phyloP scores from a whole-genome alignment of 92 coral and sea anemone species.

The Actinernus sp. region DNA sequence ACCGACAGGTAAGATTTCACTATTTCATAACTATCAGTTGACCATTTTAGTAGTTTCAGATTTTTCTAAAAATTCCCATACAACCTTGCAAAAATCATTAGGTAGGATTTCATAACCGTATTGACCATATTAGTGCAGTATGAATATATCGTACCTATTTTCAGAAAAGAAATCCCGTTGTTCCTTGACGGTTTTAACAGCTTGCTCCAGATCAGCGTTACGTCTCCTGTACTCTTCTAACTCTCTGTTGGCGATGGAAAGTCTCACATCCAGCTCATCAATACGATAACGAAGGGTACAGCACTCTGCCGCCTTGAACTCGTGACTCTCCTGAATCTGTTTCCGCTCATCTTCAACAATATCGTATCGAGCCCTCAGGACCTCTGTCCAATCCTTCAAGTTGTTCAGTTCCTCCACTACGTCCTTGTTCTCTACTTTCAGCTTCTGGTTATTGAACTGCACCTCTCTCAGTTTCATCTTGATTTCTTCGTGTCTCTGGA shows the following conservation, averaged over 20 bases:
- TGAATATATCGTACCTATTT: too few relatives aligned
- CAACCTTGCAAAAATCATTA: too few relatives aligned
- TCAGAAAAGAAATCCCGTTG: slow-evolving; percentile 82
- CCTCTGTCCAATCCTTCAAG: slow-evolving; percentile 89
- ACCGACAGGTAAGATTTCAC: too few relatives aligned
- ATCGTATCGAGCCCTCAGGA: slow-evolving; percentile 89
- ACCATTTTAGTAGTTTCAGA: too few relatives aligned
- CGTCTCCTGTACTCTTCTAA: slow-evolving; percentile 78
- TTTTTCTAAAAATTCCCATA: too few relatives aligned
- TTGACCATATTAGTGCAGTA: too few relatives aligned
- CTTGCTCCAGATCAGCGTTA: slow-evolving; percentile 71
- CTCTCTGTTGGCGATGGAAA: slow-evolving; percentile 60
- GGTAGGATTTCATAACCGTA: too few relatives aligned
- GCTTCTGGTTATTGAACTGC: slow-evolving; percentile 76
- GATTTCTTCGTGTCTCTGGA: slow-evolving; percentile 78
- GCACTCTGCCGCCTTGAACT: slow-evolving; percentile 79
- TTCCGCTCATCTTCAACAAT: slow-evolving; percentile 89
- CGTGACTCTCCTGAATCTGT: slow-evolving; percentile 85
- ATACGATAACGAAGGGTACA: slow-evolving; percentile 77
- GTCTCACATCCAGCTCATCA: slow-evolving; percentile 78
- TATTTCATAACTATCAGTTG: too few relatives aligned
- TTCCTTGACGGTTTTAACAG: slow-evolving; percentile 72
- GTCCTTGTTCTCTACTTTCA: slow-evolving; percentile 77
- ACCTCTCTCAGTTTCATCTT: slow-evolving; percentile 84
- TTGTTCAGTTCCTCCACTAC: slow-evolving; percentile 70